phyloP scores from a whole-genome alignment of 2,113 vertebrate genomes.

The Euleptes europaea region DNA sequence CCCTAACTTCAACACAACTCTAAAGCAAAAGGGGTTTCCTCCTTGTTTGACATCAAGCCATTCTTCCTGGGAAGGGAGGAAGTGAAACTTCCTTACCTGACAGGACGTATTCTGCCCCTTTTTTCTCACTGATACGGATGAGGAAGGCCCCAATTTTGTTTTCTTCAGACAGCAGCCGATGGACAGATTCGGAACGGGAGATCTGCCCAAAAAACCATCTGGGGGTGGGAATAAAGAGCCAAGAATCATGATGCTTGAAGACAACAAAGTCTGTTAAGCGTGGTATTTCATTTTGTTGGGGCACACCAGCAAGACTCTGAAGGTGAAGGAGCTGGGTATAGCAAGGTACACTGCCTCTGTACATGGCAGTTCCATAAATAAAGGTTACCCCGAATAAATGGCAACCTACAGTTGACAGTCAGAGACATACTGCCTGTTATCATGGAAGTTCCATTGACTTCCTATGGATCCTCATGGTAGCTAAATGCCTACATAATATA shows the following conservation, averaged over 20 bases:
- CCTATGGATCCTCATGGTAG: too few species aligned
- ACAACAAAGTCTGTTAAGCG: background rate
- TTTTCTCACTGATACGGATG: constrained; percentile 77
- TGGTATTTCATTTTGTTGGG: background rate
- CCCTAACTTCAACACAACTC: background rate
- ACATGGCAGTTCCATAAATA: too few species aligned
- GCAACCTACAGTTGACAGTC: too few species aligned
- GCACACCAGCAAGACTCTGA: too few species aligned
- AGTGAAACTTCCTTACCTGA: constrained; percentile 67
- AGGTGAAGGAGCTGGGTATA: too few species aligned
- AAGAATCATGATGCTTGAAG: background rate
- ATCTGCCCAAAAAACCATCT: constrained; percentile 85
- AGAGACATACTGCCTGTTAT: too few species aligned
- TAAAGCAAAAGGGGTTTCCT: background rate
- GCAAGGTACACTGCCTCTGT: too few species aligned
- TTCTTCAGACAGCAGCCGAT: constrained; percentile 63
- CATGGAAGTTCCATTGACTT: too few species aligned
- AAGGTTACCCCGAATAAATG: too few species aligned
- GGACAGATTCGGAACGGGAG: constrained; percentile 74
- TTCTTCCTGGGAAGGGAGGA: background rate
- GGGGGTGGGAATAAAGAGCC: background rate
- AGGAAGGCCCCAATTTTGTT: constrained; percentile 75
- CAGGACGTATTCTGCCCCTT: constrained; percentile 71
- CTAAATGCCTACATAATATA: too few species aligned
- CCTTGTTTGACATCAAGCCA: background rate